These are phyloP conservation scores for Cylloceria caligata DNA, from an alignment of 2,888 invertebrate genomes.

Conservation along the genomic window DNA sequence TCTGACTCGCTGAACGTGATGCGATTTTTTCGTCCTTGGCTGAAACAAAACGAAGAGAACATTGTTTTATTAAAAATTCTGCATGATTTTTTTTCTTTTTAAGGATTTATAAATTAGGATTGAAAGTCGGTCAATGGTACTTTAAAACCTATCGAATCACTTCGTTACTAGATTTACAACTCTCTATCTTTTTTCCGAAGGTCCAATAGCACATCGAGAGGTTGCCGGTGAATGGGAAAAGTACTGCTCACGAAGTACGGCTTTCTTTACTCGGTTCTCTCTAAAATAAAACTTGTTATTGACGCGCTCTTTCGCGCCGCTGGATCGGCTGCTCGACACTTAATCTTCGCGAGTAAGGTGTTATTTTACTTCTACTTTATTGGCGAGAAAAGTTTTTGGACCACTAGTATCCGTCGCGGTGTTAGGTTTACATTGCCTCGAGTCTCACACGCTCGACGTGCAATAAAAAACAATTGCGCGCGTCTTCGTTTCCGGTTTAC, in stretches of 20 bases:
- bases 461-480: slow-evolving; percentile 1
- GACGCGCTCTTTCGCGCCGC: not conserved
- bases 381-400: slow-evolving; percentile 37
- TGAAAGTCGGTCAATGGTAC: not conserved
- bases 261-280: slow-evolving; percentile 44
- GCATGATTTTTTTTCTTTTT: not conserved
- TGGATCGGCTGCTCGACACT: slow-evolving; percentile 25
- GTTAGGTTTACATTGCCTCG: not conserved
- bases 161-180: slow-evolving; percentile 32
- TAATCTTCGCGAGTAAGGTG: slow-evolving; percentile 56
- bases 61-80: slow-evolving; percentile 20
- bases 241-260: slow-evolving; percentile 43
- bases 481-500: slow-evolving; percentile 6
- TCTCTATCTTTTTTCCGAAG: not conserved
- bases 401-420: not conserved
- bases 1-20: slow-evolving; percentile 80
- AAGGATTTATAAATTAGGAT: slow-evolving; percentile 15
- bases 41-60: slow-evolving; percentile 70
- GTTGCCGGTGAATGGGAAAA: slow-evolving; percentile 28
- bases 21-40: slow-evolving; percentile 83
- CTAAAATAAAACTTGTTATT: slow-evolving; percentile 55
- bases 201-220: slow-evolving; percentile 6
- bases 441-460: slow-evolving; percentile 15
- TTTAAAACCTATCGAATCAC: not conserved
- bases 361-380: slow-evolving; percentile 62